Base-by-base conservation (phyloP, 2,113 vertebrate species). In the Saccopteryx leptura region DNA sequence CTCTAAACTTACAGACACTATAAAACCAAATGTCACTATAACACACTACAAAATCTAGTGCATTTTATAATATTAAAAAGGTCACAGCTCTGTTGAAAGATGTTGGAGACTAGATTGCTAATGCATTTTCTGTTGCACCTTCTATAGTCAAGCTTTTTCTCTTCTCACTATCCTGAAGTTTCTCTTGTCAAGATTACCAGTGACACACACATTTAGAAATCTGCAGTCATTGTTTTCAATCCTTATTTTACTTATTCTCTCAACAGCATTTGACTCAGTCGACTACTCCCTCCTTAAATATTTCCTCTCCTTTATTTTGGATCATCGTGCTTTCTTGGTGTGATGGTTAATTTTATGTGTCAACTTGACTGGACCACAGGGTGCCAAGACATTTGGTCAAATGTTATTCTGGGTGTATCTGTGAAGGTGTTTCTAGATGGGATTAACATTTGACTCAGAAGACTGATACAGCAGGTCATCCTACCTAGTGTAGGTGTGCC, bases 291-390 rank as follows among this genome's bases (percentile, higher is more conserved):
- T 46, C 26, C 33, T 87, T 65, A 26, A 71, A 84, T 2, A 39
- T 7, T 2, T 52, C 71, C n/a, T 68, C 78, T 89, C 46, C 31
- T 92, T 82, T 78, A 18, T 54, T 94, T 83, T 60, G 52, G 39
- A 54, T 88, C 56, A 18, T 28, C 24, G 28, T 81, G 19, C 14
- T 84, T 31, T 75, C 18, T 88, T 54, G 4, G 9, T 60, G 9
- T 85, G 65, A 69, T 79, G 61, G 58, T 66, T 87, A 74, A 82
- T 88, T 92, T 66, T 75, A 60, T 68, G 12, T 87, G 88, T 92
- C 75, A 60, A 31, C 39, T 58, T 74, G 83, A 58, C 33, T 81
- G 31, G 33, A 58, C 13, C 31, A 50, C 33, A 11, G 13, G 33
- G 21, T 63, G 17, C 58, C 12, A 15, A 88, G 74, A 65, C 50